Conservation (phyloP, 2,113 vertebrate species). For the Platysteira castanea region DNA sequence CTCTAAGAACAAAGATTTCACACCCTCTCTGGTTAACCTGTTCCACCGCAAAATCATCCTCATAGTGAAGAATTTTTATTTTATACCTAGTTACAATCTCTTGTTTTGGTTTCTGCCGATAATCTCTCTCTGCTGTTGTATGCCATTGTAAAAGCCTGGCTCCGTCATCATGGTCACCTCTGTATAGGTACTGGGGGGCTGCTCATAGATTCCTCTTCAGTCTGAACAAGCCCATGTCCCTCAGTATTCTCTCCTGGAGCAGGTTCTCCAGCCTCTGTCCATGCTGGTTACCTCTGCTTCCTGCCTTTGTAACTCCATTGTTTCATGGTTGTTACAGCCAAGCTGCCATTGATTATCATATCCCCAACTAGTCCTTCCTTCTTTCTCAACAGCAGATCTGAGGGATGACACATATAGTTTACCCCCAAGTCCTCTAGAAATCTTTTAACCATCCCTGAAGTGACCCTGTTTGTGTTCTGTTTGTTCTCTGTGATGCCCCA, state of each 20-base stretch:
- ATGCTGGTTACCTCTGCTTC: neutral
- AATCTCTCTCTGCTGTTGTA: neutral
- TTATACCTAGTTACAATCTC: neutral
- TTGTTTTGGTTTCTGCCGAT: neutral
- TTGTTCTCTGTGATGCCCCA: neutral
- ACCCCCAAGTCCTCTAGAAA: neutral
- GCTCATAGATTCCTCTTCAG: neutral
- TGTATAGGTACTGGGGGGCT: neutral
- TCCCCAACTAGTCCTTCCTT: neutral
- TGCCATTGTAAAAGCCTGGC: neutral
- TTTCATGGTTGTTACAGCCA: neutral
- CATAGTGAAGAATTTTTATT: accelerated
- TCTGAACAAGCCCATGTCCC: neutral
- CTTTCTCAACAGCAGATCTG: neutral
- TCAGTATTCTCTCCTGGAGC: neutral
- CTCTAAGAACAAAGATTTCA: neutral
- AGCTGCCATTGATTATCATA: neutral
- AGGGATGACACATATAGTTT: neutral
- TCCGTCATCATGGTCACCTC: accelerated
- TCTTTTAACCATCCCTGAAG: neutral
- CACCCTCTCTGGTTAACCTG: neutral
- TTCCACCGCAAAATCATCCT: neutral
- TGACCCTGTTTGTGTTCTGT: neutral
- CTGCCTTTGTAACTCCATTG: neutral
- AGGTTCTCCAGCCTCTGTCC: neutral